Evolutionary conservation across 2,797 vertebrate species (phyloP).

Genomic region (Parotocinclus haroldoi): DNA sequence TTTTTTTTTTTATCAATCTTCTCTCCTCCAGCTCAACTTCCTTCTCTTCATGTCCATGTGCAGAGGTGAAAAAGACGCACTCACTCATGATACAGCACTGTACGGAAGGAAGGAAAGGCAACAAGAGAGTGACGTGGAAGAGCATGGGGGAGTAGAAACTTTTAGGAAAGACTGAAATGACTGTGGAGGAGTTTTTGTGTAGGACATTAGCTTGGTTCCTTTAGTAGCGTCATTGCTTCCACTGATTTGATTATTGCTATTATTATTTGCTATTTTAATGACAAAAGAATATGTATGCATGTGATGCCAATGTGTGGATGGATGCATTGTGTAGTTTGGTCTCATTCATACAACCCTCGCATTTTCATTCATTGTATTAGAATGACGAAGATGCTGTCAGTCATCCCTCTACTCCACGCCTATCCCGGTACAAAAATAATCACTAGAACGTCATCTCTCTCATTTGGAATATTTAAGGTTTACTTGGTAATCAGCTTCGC

Average conservation of each 20-base stretch:
- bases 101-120: slow-evolving; percentile 14
- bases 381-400: slow-evolving; percentile 28
- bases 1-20: slow-evolving; percentile 1
- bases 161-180: slow-evolving; percentile 9
- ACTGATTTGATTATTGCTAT: background rate
- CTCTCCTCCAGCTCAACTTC: background rate
- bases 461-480: slow-evolving; percentile 47
- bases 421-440: slow-evolving; percentile 18
- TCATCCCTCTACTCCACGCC: slow-evolving; percentile 27
- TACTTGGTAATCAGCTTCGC: slow-evolving; percentile 32
- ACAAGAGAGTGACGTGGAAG: slow-evolving; percentile 10
- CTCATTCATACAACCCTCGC: slow-evolving; percentile 14
- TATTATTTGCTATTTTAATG: slow-evolving; percentile 5
- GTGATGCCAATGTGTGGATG: slow-evolving; percentile 3
- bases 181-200: slow-evolving; percentile 11
- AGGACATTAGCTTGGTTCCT: background rate
- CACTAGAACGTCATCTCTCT: slow-evolving; percentile 44
- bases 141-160: slow-evolving; percentile 13
- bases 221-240: background rate
- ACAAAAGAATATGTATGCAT: slow-evolving; percentile 26
- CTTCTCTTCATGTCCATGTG: slow-evolving; percentile 10
- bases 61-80: slow-evolving; percentile 15
- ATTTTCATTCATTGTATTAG: slow-evolving; percentile 26
- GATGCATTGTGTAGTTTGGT: slow-evolving; percentile 14
- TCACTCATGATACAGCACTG: slow-evolving; percentile 14